These are phyloP conservation scores for Caprella mutica DNA, from an alignment of 2,888 invertebrate species.

Conservation along the genomic window DNA sequence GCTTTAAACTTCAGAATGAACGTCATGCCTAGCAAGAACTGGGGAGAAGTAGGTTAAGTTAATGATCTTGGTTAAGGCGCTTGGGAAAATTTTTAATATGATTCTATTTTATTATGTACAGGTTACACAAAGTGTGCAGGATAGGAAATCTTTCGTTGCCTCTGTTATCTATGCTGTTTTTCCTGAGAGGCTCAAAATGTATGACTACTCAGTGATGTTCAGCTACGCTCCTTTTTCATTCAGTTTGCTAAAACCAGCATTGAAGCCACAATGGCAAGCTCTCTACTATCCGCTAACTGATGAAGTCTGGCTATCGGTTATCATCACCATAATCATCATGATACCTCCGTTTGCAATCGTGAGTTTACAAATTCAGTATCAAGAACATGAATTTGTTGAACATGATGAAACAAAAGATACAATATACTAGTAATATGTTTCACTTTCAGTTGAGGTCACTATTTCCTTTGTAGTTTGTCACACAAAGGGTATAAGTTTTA, in stretches of 20 bases:
- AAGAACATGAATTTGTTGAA: too few species aligned
- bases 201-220: slow-evolving; percentile 18
- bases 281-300: slow-evolving; percentile 18
- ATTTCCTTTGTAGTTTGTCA: too few species aligned
- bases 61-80: too few species aligned
- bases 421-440: too few species aligned
- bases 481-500: too few species aligned
- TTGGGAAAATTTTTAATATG: too few species aligned
- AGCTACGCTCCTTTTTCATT: slow-evolving; percentile 19
- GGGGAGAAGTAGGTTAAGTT: slow-evolving; percentile 25
- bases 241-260: slow-evolving; percentile 19
- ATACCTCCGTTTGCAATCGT: neutral
- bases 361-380: neutral
- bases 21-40: slow-evolving; percentile 9
- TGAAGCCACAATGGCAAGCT: slow-evolving; percentile 18
- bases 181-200: slow-evolving; percentile 11
- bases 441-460: too few species aligned
- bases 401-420: too few species aligned
- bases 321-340: too few species aligned
- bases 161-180: slow-evolving; percentile 18
- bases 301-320: slow-evolving; percentile 13
- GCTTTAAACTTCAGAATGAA: slow-evolving; percentile 14
- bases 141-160: slow-evolving; percentile 13
- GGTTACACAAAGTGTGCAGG: slow-evolving; percentile 18
- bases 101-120: neutral